Evolutionary conservation across 2,797 vertebrate genomes (phyloP).

Genomic region (Poecilia picta): DNA sequence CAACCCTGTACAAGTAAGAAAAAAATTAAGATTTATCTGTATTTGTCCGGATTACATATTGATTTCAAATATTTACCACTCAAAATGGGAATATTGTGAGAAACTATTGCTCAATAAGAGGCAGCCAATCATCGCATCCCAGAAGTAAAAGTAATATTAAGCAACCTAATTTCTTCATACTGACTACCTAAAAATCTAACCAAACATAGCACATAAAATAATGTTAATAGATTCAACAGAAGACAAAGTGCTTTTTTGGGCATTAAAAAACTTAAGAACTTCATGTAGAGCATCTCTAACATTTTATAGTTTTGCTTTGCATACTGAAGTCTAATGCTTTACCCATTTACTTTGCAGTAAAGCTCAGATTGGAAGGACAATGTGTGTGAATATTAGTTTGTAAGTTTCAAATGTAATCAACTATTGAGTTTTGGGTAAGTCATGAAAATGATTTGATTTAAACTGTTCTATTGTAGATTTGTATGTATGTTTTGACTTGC

Average conservation of each 20-base stretch:
- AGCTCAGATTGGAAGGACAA: not conserved
- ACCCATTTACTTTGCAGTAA: not conserved
- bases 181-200: not conserved
- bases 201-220: not conserved
- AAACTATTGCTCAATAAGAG: not conserved
- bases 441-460: not conserved
- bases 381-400: not conserved
- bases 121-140: not conserved
- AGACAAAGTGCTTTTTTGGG: not conserved
- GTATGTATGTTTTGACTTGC: not conserved
- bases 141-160: not conserved
- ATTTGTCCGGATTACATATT: not conserved
- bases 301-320: not conserved
- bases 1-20: not conserved
- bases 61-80: not conserved
- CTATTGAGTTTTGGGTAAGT: not conserved
- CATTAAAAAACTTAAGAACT: not conserved
- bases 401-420: not conserved
- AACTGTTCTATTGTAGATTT: not conserved
- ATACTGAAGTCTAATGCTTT: not conserved
- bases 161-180: not conserved
- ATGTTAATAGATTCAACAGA: not conserved
- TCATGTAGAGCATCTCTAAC: not conserved
- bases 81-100: not conserved
- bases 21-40: not conserved